These are phyloP conservation scores for Idaea biselata DNA, from an alignment of 2,888 invertebrate genomes.

Conservation along the genomic window DNA sequence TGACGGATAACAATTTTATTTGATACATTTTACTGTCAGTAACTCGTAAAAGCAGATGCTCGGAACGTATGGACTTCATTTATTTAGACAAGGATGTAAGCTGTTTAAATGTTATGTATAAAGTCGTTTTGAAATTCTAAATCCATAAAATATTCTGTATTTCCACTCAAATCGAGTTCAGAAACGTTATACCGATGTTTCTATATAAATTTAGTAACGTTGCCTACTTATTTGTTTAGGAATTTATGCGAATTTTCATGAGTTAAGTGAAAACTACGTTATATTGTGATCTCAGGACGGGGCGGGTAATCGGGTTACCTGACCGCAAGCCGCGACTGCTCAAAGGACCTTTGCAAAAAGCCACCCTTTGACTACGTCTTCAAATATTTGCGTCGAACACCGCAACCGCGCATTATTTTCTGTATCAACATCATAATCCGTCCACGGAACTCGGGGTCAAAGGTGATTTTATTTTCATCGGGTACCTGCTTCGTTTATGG, in stretches of 20 bases:
- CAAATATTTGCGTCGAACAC: constrained; percentile 74
- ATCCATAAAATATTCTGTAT: neutral
- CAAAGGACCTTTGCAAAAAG: constrained; percentile 73
- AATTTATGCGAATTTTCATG: constrained; percentile 2
- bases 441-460: constrained; percentile 55
- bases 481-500: constrained; percentile 3
- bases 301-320: constrained; percentile 70
- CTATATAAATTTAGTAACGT: neutral
- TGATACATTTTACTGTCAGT: constrained; percentile 60
- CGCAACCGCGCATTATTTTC: constrained; percentile 75
- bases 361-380: constrained; percentile 73
- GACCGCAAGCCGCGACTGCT: constrained; percentile 66
- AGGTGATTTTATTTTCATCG: constrained; percentile 50
- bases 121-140: constrained; percentile 4
- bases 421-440: constrained; percentile 75
- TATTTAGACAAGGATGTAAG: constrained; percentile 19
- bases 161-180: neutral
- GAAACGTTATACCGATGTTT: neutral
- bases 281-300: constrained; percentile 30
- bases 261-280: constrained; percentile 25
- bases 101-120: constrained; percentile 11
- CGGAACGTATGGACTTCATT: constrained; percentile 26
- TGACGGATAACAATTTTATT: constrained; percentile 72
- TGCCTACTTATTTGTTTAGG: neutral
- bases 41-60: constrained; percentile 48